Percentiles rank a stretch among this genome's conserved stretches.
These are phyloP conservation scores for Spinus olivaceus DNA, from an alignment of 2,797 vertebrate species.

Conservation along the genomic window DNA sequence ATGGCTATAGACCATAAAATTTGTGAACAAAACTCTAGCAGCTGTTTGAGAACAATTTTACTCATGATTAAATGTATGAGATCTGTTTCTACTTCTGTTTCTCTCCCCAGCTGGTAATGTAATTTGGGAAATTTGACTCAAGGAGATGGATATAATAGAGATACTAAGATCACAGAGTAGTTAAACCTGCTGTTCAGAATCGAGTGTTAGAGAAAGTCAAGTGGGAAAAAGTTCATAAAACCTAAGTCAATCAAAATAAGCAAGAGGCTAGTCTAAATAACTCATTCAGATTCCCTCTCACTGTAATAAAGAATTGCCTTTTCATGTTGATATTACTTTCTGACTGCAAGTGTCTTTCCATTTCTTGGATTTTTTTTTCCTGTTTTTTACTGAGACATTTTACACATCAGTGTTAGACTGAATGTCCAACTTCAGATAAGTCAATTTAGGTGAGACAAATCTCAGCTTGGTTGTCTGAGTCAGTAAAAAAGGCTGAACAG, in stretches of 20 bases:
- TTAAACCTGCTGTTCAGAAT: neutral
- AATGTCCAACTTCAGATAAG: neutral
- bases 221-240: neutral
- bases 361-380: neutral
- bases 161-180: neutral
- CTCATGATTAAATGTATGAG: neutral
- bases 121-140: neutral
- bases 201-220: neutral
- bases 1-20: neutral
- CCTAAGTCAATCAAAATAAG: neutral
- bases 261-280: neutral
- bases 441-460: constrained; percentile 17
- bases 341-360: accelerated
- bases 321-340: neutral
- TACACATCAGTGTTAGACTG: neutral
- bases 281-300: neutral
- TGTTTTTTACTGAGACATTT: neutral
- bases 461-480: neutral
- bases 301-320: neutral
- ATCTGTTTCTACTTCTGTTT: neutral
- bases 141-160: neutral
- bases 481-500: neutral
- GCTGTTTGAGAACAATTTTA: neutral
- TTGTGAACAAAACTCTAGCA: neutral
- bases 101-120: neutral